Percentiles rank a stretch among this genome's conserved stretches.
phyloP scores from a whole-genome alignment of 2,797 vertebrate species.

The Enteromius fasciolatus region DNA sequence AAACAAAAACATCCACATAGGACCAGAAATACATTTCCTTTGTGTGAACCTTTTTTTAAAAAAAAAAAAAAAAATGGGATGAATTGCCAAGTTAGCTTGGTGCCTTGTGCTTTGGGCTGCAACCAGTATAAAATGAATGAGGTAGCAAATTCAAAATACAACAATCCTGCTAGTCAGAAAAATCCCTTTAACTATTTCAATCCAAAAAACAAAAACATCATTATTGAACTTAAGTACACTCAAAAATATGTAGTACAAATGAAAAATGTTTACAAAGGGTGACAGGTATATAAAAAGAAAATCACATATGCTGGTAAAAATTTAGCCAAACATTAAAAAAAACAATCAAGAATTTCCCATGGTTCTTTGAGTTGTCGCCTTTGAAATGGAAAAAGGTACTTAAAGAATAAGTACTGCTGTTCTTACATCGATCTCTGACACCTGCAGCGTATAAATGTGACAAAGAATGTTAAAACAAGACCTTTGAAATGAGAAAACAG shows the following conservation, averaged over 20 bases:
- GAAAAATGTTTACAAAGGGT: not conserved
- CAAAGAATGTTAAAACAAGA: conserved; percentile 99
- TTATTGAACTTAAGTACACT: not conserved
- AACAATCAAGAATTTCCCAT: conserved; percentile 82
- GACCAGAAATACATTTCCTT: conserved; percentile 13
- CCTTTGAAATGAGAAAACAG: conserved; percentile 81
- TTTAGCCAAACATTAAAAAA: conserved; percentile 58
- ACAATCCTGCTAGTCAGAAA: not conserved
- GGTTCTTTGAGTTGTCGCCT: conserved; percentile 94
- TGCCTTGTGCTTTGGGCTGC: not conserved
- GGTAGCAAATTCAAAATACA: not conserved
- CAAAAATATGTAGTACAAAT: not conserved
- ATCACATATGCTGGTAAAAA: conserved; percentile 78
- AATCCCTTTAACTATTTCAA: conserved; percentile 20
- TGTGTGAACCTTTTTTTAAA: not conserved
- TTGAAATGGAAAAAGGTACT: conserved; percentile 97
- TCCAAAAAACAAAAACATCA: conserved; percentile 7
- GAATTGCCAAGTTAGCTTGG: conserved; percentile 8
- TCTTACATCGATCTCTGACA: conserved; percentile 99
- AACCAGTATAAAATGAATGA: not conserved
- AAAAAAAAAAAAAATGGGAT: too few species aligned
- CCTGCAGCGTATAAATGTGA: conserved; percentile 99
- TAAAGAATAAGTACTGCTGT: conserved; percentile 94
- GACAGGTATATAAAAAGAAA: conserved; percentile 30
- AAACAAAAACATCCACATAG: not conserved